Evolutionary conservation across 2,888 invertebrate species (phyloP), one percentile per base, ranked within the genome.

Genomic region (Heliothis peltigera): DNA sequence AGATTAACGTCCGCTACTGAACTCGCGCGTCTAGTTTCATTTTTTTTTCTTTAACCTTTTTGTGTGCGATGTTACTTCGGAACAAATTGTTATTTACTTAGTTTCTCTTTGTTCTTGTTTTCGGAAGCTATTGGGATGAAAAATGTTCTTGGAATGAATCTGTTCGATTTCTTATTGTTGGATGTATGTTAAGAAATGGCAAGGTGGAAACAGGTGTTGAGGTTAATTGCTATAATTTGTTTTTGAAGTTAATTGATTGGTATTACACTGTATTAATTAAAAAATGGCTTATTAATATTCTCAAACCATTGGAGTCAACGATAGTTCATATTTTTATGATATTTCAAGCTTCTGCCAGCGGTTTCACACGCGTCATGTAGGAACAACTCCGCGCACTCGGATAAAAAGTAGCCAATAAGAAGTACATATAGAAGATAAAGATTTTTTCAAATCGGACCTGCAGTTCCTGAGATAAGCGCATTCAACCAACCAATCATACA

Each of bases 1-100:
- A 75, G 77, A 86, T 89, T 84, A 85, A 80, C 79, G 80, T 80
- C 74, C 70, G 85, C 86, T 84, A 84, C 84, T 75, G 81, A 77
- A 77, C 79, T 74, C 71, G 54, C 66, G 54, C 66, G 66, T 78
- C 74, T 75, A 75, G 64, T 77, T 82, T 77, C 21, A 47, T 52
- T 49, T 64, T 70, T 57, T 76, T 70, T 77, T 70, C 61, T 72
- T 75, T 42, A 60, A 60, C 58, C 66, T 81, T 82, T 83, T 81
- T 81, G 79, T 82, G 53, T 70, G 63, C 62, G 79, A 82, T 66
- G 79, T 69, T 82, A 81, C 83, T 78, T 56, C 39, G 19, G 79
- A 72, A 79, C 73, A 74, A 79, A 75, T 75, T 73, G 72, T 61
- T 72, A 61, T 81, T 79, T 71, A 68, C 65, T 70, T 66, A 62